Evolutionary conservation across 2,888 invertebrate species (phyloP).

Genomic region (Drosophila gaucha): DNA sequence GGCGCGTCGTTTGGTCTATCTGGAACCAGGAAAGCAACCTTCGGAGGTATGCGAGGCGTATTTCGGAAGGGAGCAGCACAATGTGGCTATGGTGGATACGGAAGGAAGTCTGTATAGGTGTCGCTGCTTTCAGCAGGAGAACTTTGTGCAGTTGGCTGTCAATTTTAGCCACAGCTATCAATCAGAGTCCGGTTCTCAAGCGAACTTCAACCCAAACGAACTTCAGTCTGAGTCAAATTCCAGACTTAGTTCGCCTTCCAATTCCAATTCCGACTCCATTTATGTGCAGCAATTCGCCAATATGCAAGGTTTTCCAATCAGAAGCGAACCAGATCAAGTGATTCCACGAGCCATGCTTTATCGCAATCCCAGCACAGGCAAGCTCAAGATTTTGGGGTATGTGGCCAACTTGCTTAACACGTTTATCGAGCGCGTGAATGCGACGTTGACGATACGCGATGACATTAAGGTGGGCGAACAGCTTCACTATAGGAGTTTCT

Average conservation of each 20-base stretch:
- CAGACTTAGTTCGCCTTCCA: too few species aligned
- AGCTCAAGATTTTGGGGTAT: conserved; percentile 43
- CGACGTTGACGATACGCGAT: conserved; percentile 29
- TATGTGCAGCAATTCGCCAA: conserved; percentile 55
- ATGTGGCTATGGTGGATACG: conserved; percentile 42
- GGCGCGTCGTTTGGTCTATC: conserved; percentile 39
- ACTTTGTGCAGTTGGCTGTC: conserved; percentile 4
- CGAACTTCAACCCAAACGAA: neutral
- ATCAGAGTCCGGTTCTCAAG: neutral
- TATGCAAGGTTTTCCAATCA: conserved; percentile 43
- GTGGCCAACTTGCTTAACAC: conserved; percentile 47
- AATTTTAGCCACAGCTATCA: neutral
- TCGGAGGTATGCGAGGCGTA: conserved; percentile 28
- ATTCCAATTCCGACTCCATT: neutral
- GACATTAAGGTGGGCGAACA: neutral
- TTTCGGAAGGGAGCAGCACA: conserved; percentile 47
- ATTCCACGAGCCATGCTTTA: conserved; percentile 56
- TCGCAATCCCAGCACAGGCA: conserved; percentile 16
- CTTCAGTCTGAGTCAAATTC: neutral
- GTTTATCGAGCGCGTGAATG: conserved; percentile 58
- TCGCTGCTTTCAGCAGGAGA: conserved; percentile 31
- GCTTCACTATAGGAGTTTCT: neutral
- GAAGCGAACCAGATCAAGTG: conserved; percentile 44
- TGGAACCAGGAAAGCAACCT: neutral
- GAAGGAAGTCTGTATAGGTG: conserved; percentile 32